Percentiles rank a stretch among this genome's conserved stretches.
Conservation (phyloP, 2,888 invertebrate genomes). For the Thecophora atra region DNA sequence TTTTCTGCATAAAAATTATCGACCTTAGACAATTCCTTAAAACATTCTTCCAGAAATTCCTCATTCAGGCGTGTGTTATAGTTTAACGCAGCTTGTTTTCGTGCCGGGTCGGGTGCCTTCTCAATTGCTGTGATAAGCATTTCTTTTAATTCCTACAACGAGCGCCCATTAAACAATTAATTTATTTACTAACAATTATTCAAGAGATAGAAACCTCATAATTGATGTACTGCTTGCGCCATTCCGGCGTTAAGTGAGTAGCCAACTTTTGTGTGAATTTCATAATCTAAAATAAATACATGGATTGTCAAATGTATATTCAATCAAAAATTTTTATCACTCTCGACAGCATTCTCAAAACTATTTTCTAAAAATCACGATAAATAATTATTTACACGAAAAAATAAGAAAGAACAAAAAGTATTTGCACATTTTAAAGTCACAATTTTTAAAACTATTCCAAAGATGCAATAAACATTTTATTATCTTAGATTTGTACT, state of each 20-base stretch:
- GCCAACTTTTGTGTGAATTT: constrained; percentile 97
- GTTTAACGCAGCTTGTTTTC: constrained; percentile 57
- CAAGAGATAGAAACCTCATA: constrained; percentile 72
- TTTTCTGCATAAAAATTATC: constrained; percentile 97
- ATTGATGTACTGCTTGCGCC: constrained; percentile 95
- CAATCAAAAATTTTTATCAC: background rate
- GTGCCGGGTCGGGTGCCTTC: constrained; percentile 84
- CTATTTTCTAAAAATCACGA: background rate
- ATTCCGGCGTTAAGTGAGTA: constrained; percentile 98
- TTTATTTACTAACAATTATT: background rate
- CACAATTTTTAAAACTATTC: no score
- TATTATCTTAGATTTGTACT: no score
- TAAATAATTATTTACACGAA: no score
- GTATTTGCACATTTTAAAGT: no score
- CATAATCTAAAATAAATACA: constrained; percentile 70
- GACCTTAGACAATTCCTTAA: constrained; percentile 91
- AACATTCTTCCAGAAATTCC: constrained; percentile 90
- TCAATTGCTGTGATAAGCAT: constrained; percentile 89
- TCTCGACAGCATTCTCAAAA: background rate
- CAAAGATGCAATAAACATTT: no score
- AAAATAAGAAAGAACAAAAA: no score
- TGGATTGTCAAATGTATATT: background rate
- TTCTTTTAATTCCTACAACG: constrained; percentile 77
- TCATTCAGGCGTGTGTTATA: constrained; percentile 92
- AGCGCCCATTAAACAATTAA: background rate